These are phyloP conservation scores for Danaus plexippus DNA, from an alignment of 1,140 invertebrate species.

Conservation along the genomic window DNA sequence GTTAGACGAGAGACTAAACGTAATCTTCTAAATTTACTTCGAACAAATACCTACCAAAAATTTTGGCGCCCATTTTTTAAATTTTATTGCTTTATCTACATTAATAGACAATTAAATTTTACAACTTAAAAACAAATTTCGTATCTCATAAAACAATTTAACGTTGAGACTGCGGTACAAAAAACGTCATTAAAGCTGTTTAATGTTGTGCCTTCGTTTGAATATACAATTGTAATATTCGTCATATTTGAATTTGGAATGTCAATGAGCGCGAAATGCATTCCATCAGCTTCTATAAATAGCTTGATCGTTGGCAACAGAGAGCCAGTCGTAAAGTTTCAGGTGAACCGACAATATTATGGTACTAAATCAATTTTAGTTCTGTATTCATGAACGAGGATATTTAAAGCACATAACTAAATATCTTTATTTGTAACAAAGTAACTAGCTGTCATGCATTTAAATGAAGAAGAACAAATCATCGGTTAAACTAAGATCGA, in stretches of 20 bases:
- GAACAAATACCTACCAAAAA: too few relatives aligned
- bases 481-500: too few relatives aligned
- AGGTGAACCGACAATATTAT: slow-evolving; percentile 27
- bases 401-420: neutral
- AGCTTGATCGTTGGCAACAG: slow-evolving; percentile 25
- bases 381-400: slow-evolving; percentile 5
- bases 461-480: too few relatives aligned
- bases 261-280: slow-evolving; percentile 18
- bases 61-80: too few relatives aligned
- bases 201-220: slow-evolving; percentile 9
- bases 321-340: slow-evolving; percentile 26
- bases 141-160: neutral
- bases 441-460: too few relatives aligned
- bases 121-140: slow-evolving; percentile 9
- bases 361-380: slow-evolving; percentile 25
- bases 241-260: slow-evolving; percentile 27
- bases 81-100: neutral
- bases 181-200: slow-evolving; percentile 9
- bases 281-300: slow-evolving; percentile 26
- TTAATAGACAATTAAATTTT: slow-evolving; percentile 16
- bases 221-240: slow-evolving; percentile 13
- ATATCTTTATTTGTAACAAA: too few relatives aligned
- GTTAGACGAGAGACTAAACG: too few relatives aligned
- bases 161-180: neutral
- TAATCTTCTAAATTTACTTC: too few relatives aligned